phyloP scores from a whole-genome alignment of 1,140 invertebrate genomes.

The Macrostomum lignano region DNA sequence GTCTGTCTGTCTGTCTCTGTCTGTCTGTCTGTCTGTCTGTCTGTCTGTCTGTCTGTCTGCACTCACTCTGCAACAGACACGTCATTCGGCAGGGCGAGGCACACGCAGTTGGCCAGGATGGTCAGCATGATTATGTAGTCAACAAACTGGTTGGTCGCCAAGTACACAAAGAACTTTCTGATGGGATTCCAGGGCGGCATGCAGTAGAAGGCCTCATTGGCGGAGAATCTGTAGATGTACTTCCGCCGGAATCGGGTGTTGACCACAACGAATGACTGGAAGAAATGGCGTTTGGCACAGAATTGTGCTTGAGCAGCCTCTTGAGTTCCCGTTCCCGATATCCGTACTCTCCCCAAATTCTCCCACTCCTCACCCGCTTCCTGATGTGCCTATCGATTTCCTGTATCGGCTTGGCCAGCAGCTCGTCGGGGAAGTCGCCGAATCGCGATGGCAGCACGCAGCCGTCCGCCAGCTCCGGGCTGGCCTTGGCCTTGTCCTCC shows the following conservation, averaged over 20 bases:
- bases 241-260: constrained; percentile 67
- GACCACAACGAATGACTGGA: constrained; percentile 78
- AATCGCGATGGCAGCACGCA: constrained; percentile 11
- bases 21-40: no score
- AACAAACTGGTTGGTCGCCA: constrained; percentile 52
- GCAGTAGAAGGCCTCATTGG: constrained; percentile 57
- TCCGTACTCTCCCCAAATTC: no score
- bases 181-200: constrained; percentile 65
- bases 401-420: constrained; percentile 48
- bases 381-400: constrained; percentile 81
- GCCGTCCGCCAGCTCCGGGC: constrained; percentile 12
- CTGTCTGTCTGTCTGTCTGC: constrained; percentile 12
- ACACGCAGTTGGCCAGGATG: constrained; percentile 77
- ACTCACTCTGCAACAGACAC: constrained; percentile 77
- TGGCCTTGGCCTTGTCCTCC: not conserved
- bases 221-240: constrained; percentile 74
- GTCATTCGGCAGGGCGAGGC: constrained; percentile 69
- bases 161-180: constrained; percentile 50
- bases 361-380: constrained; percentile 54
- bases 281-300: no score
- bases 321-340: no score
- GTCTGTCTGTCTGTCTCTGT: no score
- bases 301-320: no score
- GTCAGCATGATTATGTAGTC: constrained; percentile 79
- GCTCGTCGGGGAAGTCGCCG: constrained; percentile 13